Evolutionary conservation across 2,888 invertebrate genomes (phyloP), one percentile per base, ranked within the genome.

Genomic region (Platyscelio sp.): DNA sequence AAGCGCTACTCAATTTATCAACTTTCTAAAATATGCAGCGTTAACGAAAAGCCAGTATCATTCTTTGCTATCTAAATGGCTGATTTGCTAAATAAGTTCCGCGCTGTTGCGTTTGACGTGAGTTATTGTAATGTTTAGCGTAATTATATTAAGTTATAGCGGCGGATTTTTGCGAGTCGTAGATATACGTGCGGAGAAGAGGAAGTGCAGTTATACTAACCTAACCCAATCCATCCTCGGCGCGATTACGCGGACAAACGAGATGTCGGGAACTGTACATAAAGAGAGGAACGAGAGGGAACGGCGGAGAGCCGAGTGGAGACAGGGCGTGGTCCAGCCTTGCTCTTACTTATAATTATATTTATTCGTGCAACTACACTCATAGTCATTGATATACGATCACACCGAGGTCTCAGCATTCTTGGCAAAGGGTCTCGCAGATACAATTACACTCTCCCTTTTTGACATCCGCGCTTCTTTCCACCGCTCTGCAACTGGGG

Each of bases 301-400:
- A 87, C 90, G 89, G 90, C 87, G 90, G 91, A 91, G 90, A 91
- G 90, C 85, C 90, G 88, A 91, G 87, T 89, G 91, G 92, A 91
- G 92, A 93, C 93, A 92, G 93, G 93, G 93, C 93, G 93, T 93
- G 93, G 93, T 92, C 92, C 93, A 92, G 91, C 92, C 92, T 93
- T 92, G 92, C 92, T 91, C 91, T 90, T 90, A 92, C 91, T 92
- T 92, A 90, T 92, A 92, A 92, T 92, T 92, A 92, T 91, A 91
- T 90, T 92, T 92, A 92, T 91, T 91, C 91, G 87, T 86, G 79
- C 83, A 58, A 77, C 77, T 83, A 87, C 86, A 77, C 86, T 87
- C 89, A 87, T 87, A 87, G 87, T 83, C 87, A 89, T 90, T 90
- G 91, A 91, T 91, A 91, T 90, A 91, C 87, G 90, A 90, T 90